Evolutionary conservation across 92 coral and sea anemone genomes (phyloP).

Genomic region (Porites lobata): DNA sequence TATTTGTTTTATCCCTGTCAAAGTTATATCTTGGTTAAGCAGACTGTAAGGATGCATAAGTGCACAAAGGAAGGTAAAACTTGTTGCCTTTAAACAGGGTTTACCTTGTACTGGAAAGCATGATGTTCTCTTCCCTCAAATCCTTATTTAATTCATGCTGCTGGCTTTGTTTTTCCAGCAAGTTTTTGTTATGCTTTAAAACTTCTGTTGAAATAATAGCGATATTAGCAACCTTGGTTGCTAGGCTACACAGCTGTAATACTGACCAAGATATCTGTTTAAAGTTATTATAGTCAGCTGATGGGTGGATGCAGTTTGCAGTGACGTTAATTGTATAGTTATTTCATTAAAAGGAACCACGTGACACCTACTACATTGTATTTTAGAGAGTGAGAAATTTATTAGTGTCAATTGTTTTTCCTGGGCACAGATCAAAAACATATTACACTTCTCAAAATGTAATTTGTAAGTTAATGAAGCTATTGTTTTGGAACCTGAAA

Average conservation of each 20-base stretch:
- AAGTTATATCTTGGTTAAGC: too few species aligned
- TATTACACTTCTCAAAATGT: too few species aligned
- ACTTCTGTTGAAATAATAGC: background rate
- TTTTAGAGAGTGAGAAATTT: background rate
- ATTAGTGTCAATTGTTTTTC: background rate
- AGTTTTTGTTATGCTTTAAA: background rate
- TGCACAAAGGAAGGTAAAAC: too few species aligned
- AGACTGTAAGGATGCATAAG: too few species aligned
- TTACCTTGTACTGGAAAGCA: background rate
- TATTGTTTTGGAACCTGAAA: too few species aligned
- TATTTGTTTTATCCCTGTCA: too few species aligned
- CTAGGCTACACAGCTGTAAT: background rate
- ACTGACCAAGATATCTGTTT: background rate
- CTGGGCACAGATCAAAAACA: too few species aligned
- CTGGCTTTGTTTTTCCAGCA: conserved; percentile 3
- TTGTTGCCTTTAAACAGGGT: background rate
- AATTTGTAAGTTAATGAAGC: too few species aligned
- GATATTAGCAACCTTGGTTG: background rate
- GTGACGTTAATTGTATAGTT: too few species aligned
- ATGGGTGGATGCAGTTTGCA: background rate
- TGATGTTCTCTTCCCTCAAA: background rate
- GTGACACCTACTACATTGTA: background rate
- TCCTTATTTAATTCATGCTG: background rate
- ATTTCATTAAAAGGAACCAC: too few species aligned
- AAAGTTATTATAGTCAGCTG: background rate